A percentile compares a stretch with the other conserved stretches of the same genome.
Conservation (phyloP, 2,113 vertebrate genomes). For the Cyanistes caeruleus region DNA sequence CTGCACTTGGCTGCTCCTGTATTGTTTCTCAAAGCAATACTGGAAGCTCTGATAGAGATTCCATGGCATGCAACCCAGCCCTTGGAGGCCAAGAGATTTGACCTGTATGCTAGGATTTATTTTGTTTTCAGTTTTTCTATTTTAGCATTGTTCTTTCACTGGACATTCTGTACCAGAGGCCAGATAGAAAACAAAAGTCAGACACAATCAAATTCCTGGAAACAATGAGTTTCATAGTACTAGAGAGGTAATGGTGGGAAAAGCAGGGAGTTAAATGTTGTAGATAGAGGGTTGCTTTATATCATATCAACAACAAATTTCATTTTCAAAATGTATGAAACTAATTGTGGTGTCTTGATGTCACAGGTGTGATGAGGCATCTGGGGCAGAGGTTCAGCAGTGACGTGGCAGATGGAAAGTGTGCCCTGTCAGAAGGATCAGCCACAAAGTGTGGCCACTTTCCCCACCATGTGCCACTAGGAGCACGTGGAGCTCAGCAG, state of each 20-base stretch:
- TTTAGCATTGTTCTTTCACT: slow-evolving; percentile 32
- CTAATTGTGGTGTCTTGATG: not conserved
- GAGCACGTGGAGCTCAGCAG: not conserved
- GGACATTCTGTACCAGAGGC: slow-evolving; percentile 40
- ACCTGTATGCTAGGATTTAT: not conserved
- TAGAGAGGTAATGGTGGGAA: not conserved
- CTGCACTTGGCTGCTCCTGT: not conserved
- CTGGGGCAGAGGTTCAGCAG: not conserved
- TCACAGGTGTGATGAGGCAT: not conserved
- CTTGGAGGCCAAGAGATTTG: slow-evolving; percentile 10
- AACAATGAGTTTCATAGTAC: not conserved
- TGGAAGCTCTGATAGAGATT: not conserved
- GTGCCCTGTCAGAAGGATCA: not conserved
- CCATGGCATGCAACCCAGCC: not conserved
- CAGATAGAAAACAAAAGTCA: slow-evolving; percentile 28
- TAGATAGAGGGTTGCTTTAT: not conserved
- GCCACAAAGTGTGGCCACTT: not conserved
- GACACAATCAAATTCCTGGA: not conserved
- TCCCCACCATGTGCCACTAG: not conserved
- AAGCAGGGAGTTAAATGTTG: not conserved
- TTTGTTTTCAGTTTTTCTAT: slow-evolving; percentile 25
- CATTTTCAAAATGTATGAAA: not conserved
- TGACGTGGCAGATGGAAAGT: not conserved
- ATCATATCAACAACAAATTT: not conserved
- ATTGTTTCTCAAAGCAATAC: not conserved